Conservation (phyloP, 2,888 invertebrate genomes). For the Podotricha telesiphe region DNA sequence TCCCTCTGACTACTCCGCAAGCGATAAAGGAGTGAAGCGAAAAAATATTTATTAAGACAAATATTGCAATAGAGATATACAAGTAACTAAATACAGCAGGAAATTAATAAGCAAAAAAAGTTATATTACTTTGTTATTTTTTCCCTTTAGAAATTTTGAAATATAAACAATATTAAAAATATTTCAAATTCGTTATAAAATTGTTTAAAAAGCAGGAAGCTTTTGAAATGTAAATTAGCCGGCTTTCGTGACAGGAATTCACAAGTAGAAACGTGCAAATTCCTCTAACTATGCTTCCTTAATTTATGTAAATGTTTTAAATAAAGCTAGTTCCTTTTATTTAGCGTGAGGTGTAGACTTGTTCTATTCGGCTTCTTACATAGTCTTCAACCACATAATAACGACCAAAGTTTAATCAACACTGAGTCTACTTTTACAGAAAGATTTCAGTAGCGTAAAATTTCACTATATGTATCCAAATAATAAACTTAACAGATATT, state of each 20-base stretch:
- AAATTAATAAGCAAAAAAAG: background rate
- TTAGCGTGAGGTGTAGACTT: background rate
- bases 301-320: slow-evolving; percentile 17
- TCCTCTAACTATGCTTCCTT: slow-evolving; percentile 13
- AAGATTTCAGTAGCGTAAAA: background rate
- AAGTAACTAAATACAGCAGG: background rate
- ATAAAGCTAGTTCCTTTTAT: slow-evolving; percentile 7
- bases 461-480: too few species aligned
- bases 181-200: slow-evolving; percentile 11
- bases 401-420: slow-evolving; percentile 2
- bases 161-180: background rate
- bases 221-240: slow-evolving; percentile 6
- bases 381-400: background rate
- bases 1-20: too few species aligned
- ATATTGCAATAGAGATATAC: too few species aligned
- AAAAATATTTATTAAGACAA: too few species aligned
- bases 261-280: slow-evolving; percentile 14
- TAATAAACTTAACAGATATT: too few species aligned
- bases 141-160: background rate
- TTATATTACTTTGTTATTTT: too few species aligned
- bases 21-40: too few species aligned
- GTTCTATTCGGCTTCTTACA: background rate
- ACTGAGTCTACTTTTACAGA: background rate
- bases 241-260: slow-evolving; percentile 15
- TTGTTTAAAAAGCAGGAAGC: background rate